phyloP scores from a whole-genome alignment of 2,888 invertebrate species.

The Anaspis maculata region DNA sequence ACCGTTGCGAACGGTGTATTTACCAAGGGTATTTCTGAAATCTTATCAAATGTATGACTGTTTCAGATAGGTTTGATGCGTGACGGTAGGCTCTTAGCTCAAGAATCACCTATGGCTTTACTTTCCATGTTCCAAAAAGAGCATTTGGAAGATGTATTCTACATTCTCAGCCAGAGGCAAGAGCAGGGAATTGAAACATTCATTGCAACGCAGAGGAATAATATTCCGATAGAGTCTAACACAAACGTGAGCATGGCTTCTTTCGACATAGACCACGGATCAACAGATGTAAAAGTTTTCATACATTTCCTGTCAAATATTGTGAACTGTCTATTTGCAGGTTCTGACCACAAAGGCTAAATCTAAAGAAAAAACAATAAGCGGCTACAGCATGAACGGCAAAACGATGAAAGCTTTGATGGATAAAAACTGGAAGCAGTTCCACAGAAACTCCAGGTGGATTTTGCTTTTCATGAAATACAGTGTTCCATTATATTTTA shows the following conservation, averaged over 20 bases:
- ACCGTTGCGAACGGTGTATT: no score
- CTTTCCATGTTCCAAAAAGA: conserved; percentile 60
- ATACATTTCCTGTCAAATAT: neutral
- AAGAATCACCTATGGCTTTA: conserved; percentile 69
- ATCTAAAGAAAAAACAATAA: neutral
- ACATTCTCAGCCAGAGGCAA: conserved; percentile 65
- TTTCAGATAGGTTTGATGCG: conserved; percentile 82
- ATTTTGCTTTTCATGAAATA: neutral
- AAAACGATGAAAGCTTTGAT: conserved; percentile 12
- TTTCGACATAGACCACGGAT: neutral
- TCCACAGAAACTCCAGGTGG: conserved; percentile 22
- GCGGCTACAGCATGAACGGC: conserved; percentile 1
- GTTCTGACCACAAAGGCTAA: neutral
- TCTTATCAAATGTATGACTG: no score
- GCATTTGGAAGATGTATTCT: conserved; percentile 80
- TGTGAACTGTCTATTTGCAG: neutral
- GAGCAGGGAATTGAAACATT: conserved; percentile 34
- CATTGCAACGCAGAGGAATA: neutral
- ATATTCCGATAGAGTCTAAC: neutral
- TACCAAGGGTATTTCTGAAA: no score
- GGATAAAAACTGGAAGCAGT: conserved; percentile 31
- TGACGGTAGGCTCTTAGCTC: conserved; percentile 75
- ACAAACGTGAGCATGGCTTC: neutral
- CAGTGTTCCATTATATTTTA: neutral
- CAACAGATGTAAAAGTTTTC: neutral